Evolutionary conservation across 2,113 vertebrate species (phyloP).

Genomic region (Albula glossodonta): DNA sequence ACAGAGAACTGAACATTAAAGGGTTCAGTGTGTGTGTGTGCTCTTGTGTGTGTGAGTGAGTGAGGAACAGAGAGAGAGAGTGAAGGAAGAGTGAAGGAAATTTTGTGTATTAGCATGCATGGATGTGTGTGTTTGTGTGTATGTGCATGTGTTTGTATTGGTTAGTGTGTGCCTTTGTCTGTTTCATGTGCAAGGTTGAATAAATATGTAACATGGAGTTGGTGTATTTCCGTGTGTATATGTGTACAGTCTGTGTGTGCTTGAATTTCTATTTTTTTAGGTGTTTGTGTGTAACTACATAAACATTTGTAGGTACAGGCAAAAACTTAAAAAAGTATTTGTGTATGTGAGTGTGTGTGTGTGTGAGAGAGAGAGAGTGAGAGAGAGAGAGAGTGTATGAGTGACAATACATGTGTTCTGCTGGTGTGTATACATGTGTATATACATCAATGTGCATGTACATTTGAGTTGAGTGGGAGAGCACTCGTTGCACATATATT

Average conservation of each 20-base stretch:
- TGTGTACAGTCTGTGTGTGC: too few species aligned
- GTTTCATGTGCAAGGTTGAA: too few species aligned
- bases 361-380: background rate
- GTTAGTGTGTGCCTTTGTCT: background rate
- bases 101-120: background rate
- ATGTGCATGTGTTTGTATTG: slow-evolving; percentile 17
- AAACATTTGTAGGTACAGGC: too few species aligned
- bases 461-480: background rate
- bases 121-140: slow-evolving; percentile 8
- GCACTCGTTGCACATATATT: background rate
- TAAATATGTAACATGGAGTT: background rate
- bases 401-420: background rate
- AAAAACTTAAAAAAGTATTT: too few species aligned
- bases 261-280: too few species aligned
- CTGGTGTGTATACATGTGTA: background rate
- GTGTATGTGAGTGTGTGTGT: background rate
- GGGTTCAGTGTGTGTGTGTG: background rate
- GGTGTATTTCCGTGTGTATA: too few species aligned
- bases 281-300: too few species aligned
- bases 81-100: slow-evolving; percentile 23
- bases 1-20: background rate
- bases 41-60: slow-evolving; percentile 40
- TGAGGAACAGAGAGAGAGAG: slow-evolving; percentile 37
- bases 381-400: background rate
- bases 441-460: background rate